A percentile compares a stretch with the other conserved stretches of the same genome.
These are phyloP conservation scores for Entelurus aequoreus DNA, from an alignment of 2,113 vertebrate genomes.

Conservation along the genomic window DNA sequence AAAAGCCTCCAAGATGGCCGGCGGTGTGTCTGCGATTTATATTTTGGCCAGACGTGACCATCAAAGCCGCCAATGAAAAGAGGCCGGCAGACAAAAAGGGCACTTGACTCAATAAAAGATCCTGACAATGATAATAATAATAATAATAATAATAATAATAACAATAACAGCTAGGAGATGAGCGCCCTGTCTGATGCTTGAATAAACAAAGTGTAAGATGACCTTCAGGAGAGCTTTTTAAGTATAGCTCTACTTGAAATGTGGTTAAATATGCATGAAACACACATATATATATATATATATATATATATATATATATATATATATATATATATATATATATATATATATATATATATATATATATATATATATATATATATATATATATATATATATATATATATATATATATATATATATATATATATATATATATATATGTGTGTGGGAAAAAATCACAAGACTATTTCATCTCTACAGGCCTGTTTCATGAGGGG, in stretches of 20 bases:
- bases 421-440: no score
- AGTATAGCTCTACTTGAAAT: not conserved
- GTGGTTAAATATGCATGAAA: no score
- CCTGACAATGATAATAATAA: not conserved
- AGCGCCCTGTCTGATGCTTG: not conserved
- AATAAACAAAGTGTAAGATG: constrained; percentile 22
- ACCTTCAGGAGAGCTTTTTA: not conserved
- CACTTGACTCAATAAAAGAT: not conserved
- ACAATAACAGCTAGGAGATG: not conserved
- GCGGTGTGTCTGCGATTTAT: constrained; percentile 37
- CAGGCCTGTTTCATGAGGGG: no score
- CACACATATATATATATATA: no score
- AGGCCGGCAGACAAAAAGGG: constrained; percentile 40
- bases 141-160: constrained; percentile 1
- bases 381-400: no score
- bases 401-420: no score
- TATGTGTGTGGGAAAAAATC: no score
- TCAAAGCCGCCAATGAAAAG: constrained; percentile 51
- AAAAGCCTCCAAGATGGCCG: constrained; percentile 44
- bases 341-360: no score
- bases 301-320: no score
- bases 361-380: no score
- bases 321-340: no score
- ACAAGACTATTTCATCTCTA: no score
- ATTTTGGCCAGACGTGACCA: constrained; percentile 40